Evolutionary conservation across 1,140 invertebrate species (phyloP), one percentile per base, ranked within the genome.

Genomic region (Agrypnia vestita): DNA sequence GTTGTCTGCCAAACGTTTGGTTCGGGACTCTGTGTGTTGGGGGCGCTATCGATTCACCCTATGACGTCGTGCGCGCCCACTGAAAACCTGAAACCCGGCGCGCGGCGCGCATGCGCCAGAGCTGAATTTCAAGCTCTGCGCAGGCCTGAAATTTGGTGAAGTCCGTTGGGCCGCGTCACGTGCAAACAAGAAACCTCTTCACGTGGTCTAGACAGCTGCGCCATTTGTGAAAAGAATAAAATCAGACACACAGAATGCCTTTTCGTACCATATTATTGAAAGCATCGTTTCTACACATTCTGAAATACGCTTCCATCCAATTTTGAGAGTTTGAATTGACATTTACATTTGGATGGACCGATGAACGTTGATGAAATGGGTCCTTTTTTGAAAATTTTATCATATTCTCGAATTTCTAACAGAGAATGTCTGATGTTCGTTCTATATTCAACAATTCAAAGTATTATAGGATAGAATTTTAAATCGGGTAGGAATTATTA

Each of bases 21-120:
- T 76, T 74, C 81, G 76, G 80, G 75, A 80, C 82, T 84, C 71
- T 82, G 72, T 62, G 84, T 84, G 81, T 84, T 73, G 79, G 82
- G 82, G 83, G 80, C 83, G 55, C 78, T 84, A 85, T 85, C 84
- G 84, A 85, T 84, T 35, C 81, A 81, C 51, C 44, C 67, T 47
- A 76, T 88, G 87, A 88, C 88, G 88, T 89, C 86, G 88, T 86
- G 86, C 86, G 85, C 82, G 79, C 76, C 75, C 72, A 64, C 44
- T 67, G 61, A 77, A 71, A 64, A 49, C 19, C 19, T 47, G n/a
- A 44, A 6, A 69, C 51, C 53, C 44, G 15, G 49, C 51, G 56
- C 53, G 55, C 73, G 69, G 55, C 56, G 86, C 87, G 87, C 87
- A 86, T 85, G 87, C 78, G 69, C 47, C n/a, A 10, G 7, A 15